phyloP scores from a whole-genome alignment of 2,888 invertebrate species.

The Arctia plantaginis region DNA sequence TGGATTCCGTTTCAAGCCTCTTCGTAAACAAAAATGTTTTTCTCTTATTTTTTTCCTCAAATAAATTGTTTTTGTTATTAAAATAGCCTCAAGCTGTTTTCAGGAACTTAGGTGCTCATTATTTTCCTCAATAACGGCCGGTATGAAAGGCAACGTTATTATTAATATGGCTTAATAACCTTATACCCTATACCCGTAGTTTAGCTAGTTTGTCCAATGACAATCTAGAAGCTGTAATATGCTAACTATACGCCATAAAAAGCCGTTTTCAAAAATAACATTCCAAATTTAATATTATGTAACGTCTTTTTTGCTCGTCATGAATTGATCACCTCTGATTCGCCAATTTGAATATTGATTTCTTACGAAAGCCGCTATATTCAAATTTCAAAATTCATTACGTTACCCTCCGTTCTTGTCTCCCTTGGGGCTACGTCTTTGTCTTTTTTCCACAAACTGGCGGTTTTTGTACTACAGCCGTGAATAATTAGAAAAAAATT shows the following conservation, averaged over 20 bases:
- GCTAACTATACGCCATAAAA: background rate
- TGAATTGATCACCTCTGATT: constrained; percentile 58
- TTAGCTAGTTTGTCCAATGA: background rate
- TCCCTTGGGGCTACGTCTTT: constrained; percentile 32
- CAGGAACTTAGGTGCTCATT: background rate
- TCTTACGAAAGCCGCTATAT: constrained; percentile 63
- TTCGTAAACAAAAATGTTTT: constrained; percentile 27
- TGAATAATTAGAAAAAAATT: constrained; percentile 38
- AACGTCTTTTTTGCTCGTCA: constrained; percentile 25
- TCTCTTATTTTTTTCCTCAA: constrained; percentile 16
- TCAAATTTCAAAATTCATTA: constrained; percentile 74
- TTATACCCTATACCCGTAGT: background rate
- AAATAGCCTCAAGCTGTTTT: constrained; percentile 17
- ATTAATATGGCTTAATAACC: background rate
- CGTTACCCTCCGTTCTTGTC: constrained; percentile 51
- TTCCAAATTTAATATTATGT: constrained; percentile 23
- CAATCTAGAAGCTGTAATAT: background rate
- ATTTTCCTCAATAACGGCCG: background rate
- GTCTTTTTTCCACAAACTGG: constrained; percentile 40
- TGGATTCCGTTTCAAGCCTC: constrained; percentile 32
- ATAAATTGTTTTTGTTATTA: constrained; percentile 29
- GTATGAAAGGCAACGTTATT: background rate
- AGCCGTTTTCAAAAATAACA: background rate
- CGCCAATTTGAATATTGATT: constrained; percentile 73
- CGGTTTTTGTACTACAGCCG: constrained; percentile 50